Base-by-base conservation (phyloP, 2,797 vertebrate species). In the Gouania willdenowi region DNA sequence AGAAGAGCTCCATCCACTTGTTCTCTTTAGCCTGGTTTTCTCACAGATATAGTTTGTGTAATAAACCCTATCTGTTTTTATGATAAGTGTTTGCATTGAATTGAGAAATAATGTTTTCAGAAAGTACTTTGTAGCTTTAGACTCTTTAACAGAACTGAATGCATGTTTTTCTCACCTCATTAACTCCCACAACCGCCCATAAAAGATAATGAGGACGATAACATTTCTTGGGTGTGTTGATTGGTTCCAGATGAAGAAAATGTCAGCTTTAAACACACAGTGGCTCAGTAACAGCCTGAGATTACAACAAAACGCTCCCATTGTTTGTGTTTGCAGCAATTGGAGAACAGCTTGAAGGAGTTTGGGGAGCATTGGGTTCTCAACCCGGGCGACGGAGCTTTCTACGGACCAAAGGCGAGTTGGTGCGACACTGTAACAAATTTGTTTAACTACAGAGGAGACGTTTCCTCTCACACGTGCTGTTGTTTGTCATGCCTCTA, bases 331-430 rank as follows among this genome's bases (percentile, higher is more conserved):
- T 63, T 45, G 26, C 66, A 99, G 97, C 96, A 98, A 98, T 92
- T 98, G 10, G 95, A 98, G 81, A 98, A 91, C 75, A 98, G 95
- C 75, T 83, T 98, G 50, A 97, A 91, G 64, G 92, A 93, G 27
- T 99, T 98, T 48, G 94, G 93, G 23, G 92, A 96, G 72, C 95
- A 95, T 53, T 99, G 97, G 96, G 82, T 93, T 41, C 82, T 99
- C 51, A 98, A 99, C 67, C 93, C 93, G 2, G 97, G 96, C 0
- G 97, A 99, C 38, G 97, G 97, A 41, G 97, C 97, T 28, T 99
- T 99, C 74, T 99, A 98, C 35, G 97, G 97, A 53, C 97, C 97
- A 42, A 99, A 99, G 94, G 96, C 98, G 66, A 83, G 82, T 18
- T 2, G n/a, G n/a, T 1, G 33, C 2, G 1, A 23, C 13, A 20